These are phyloP conservation scores for Simalia tracyae DNA, from an alignment of 2,797 vertebrate genomes.

Conservation along the genomic window DNA sequence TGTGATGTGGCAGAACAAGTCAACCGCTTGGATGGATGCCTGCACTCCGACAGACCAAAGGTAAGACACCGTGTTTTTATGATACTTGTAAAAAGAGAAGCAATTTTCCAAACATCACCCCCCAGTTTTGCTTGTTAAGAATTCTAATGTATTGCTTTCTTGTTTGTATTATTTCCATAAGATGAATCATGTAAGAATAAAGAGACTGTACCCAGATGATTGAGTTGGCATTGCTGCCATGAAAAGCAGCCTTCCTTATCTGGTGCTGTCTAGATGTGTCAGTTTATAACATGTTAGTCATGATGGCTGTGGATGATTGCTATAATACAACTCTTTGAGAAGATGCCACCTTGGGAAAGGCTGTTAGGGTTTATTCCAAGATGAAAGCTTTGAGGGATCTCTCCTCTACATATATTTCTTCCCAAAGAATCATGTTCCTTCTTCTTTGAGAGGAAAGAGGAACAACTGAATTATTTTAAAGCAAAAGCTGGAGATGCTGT, in stretches of 20 bases:
- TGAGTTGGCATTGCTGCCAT: too few species aligned
- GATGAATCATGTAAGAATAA: not conserved
- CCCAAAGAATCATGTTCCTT: not conserved
- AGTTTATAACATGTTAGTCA: not conserved
- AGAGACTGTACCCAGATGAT: not conserved
- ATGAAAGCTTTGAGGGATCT: not conserved
- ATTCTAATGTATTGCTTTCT: not conserved
- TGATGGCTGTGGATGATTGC: not conserved
- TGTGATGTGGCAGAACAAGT: constrained; percentile 28
- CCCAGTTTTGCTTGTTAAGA: not conserved
- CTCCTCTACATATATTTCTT: too few species aligned
- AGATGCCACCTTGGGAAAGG: not conserved
- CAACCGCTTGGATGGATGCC: not conserved
- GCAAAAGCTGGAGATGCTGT: not conserved
- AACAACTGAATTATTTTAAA: not conserved
- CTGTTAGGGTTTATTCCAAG: not conserved
- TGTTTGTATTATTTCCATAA: not conserved
- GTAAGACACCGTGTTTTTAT: constrained; percentile 16
- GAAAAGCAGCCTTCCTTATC: not conserved
- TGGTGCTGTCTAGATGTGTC: not conserved
- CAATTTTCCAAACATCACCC: not conserved
- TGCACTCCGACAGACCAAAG: constrained; percentile 31
- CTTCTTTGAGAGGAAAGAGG: too few species aligned
- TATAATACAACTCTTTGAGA: not conserved
- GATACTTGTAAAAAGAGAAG: not conserved